phyloP scores from a whole-genome alignment of 1,140 invertebrate genomes.

The Tetranychus urticae region DNA sequence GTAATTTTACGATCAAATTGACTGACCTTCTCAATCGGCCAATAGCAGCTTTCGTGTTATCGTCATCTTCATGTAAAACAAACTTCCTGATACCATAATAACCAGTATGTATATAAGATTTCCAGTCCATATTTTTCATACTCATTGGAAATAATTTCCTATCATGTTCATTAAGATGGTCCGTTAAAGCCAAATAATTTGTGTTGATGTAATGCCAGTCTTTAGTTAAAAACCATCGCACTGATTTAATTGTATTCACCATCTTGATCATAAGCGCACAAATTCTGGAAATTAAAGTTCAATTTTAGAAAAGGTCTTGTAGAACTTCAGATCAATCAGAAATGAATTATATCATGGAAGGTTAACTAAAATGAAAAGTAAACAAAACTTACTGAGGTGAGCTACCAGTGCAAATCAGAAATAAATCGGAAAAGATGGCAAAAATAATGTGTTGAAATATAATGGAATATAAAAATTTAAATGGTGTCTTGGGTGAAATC shows the following conservation, averaged over 20 bases:
- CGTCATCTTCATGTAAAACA: not conserved
- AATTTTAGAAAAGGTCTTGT: not conserved
- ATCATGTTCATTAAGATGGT: not conserved
- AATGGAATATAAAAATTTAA: not conserved
- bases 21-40: not conserved
- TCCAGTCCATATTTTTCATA: not conserved
- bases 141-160: not conserved
- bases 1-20: no score
- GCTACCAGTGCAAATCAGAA: not conserved
- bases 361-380: not conserved
- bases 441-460: not conserved
- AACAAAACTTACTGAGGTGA: not conserved
- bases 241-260: not conserved
- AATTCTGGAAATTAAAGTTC: not conserved
- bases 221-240: not conserved
- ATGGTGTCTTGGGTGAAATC: not conserved
- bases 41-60: not conserved
- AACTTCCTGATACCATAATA: not conserved
- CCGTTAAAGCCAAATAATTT: not conserved
- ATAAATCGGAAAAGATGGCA: not conserved
- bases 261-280: not conserved
- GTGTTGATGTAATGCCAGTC: not conserved
- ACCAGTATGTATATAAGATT: not conserved
- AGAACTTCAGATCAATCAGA: not conserved
- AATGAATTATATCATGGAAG: not conserved